These are phyloP conservation scores for Sinodicranocentrus sp. DNA, from an alignment of 2,888 invertebrate genomes.

Conservation along the genomic window DNA sequence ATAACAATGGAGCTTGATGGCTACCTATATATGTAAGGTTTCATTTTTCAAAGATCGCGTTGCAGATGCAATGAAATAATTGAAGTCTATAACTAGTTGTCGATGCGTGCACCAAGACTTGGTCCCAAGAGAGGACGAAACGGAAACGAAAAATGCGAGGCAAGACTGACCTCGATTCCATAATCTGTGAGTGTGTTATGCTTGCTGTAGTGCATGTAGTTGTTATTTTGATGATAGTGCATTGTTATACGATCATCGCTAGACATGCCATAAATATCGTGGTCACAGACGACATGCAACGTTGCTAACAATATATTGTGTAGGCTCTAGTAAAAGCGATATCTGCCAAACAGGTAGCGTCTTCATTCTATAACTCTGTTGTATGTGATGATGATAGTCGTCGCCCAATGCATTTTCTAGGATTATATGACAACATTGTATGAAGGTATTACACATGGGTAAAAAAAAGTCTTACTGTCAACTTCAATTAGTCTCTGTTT, in stretches of 20 bases:
- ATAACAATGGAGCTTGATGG: too few relatives aligned
- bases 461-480: background rate
- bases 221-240: background rate
- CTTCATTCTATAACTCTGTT: background rate
- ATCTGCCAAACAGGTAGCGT: background rate
- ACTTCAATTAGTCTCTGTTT: slow-evolving; percentile 12
- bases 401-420: too few relatives aligned
- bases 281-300: background rate
- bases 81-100: too few relatives aligned
- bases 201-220: slow-evolving; percentile 7
- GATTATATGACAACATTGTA: background rate
- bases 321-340: background rate
- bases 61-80: background rate
- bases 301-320: too few relatives aligned
- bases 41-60: too few relatives aligned
- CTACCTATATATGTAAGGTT: too few relatives aligned
- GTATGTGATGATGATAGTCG: background rate
- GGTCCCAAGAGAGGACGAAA: background rate
- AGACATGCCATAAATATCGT: slow-evolving; percentile 25
- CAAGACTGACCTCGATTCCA: slow-evolving; percentile 22
- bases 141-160: slow-evolving; percentile 27
- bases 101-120: background rate
- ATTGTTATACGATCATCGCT: slow-evolving; percentile 17
- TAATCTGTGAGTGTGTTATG: slow-evolving; percentile 15
- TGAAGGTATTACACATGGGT: background rate